These are phyloP conservation scores for Vespertilio murinus DNA, from an alignment of 2,797 vertebrate species.

Conservation along the genomic window DNA sequence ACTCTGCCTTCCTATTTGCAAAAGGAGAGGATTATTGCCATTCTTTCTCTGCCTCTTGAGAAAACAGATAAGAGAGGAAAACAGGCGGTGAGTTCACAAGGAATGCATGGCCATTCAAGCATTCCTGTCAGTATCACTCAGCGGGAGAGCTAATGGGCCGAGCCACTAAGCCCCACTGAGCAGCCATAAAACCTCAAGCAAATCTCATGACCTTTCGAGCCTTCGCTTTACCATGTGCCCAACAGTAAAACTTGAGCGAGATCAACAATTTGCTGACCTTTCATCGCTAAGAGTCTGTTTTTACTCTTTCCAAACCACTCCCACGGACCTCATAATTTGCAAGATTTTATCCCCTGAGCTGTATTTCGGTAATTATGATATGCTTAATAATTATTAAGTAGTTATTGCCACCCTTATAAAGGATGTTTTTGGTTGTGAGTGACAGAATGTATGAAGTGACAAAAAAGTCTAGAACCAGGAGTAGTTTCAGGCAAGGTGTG, in stretches of 20 bases:
- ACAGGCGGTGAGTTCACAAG: not conserved
- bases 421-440: not conserved
- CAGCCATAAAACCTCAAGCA: not conserved
- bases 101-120: not conserved
- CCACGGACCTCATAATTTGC: not conserved
- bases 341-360: conserved; percentile 10
- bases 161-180: not conserved
- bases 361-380: not conserved
- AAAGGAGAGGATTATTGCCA: not conserved
- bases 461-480: not conserved
- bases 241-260: not conserved
- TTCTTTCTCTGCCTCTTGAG: not conserved
- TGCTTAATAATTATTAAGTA: conserved; percentile 1
- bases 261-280: not conserved
- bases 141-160: not conserved
- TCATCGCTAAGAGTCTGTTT: not conserved
- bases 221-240: not conserved
- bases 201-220: not conserved
- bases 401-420: conserved; percentile 28
- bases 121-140: not conserved
- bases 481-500: conserved; percentile 57
- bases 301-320: conserved; percentile 38
- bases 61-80: not conserved
- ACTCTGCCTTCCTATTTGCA: conserved; percentile 4
- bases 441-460: not conserved